Conservation (phyloP, 2,113 vertebrate genomes). For the Dendropsophus ebraccatus region DNA sequence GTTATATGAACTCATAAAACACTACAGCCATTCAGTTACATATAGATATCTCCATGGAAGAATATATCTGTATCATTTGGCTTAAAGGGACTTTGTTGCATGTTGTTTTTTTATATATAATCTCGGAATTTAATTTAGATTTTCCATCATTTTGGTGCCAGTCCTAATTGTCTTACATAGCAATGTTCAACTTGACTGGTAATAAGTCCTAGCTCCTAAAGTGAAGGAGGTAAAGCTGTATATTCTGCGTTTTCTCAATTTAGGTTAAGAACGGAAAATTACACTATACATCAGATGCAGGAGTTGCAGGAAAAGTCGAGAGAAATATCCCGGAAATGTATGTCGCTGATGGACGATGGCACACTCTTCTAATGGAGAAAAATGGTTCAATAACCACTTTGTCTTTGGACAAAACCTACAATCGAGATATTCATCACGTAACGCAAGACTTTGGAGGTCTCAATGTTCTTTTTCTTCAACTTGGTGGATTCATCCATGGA, state of each 20-base stretch:
- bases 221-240: not conserved
- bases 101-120: conserved; percentile 1
- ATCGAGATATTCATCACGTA: conserved; percentile 77
- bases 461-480: conserved; percentile 83
- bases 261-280: conserved; percentile 91
- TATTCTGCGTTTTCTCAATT: not conserved
- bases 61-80: conserved; percentile 37
- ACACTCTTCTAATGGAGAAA: conserved; percentile 82
- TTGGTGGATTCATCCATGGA: conserved; percentile 87
- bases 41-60: not conserved
- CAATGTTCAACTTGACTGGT: conserved; percentile 9
- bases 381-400: conserved; percentile 82
- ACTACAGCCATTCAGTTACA: conserved; percentile 25
- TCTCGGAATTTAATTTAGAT: conserved; percentile 8
- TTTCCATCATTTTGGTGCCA: conserved; percentile 37
- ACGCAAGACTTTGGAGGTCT: conserved; percentile 94
- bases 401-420: conserved; percentile 75
- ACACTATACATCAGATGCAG: conserved; percentile 90
- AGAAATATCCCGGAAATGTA: conserved; percentile 81
- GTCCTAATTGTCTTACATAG: conserved; percentile 25
- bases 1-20: conserved; percentile 48
- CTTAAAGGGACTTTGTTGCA: conserved; percentile 19
- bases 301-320: conserved; percentile 91
- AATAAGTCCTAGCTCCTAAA: not conserved
- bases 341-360: conserved; percentile 91